These are phyloP conservation scores for Lobophora halterata DNA, from an alignment of 2,888 invertebrate genomes.

Conservation along the genomic window DNA sequence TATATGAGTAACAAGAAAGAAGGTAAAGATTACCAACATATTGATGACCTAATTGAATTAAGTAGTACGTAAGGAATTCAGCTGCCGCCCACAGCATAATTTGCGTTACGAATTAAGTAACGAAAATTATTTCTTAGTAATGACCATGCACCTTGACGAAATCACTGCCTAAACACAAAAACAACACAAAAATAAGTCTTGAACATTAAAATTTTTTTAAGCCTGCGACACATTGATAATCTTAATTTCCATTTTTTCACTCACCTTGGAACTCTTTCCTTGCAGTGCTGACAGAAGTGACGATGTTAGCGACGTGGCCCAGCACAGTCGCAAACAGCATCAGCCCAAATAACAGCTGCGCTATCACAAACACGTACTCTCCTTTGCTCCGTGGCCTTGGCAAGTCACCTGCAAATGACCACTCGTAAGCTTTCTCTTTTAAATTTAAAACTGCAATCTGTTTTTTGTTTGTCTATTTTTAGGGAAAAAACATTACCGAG, in stretches of 20 bases:
- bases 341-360: constrained; percentile 95
- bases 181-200: too few relatives aligned
- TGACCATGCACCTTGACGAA: too few relatives aligned
- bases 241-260: constrained; percentile 4
- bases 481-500: constrained; percentile 2
- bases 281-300: constrained; percentile 97
- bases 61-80: too few relatives aligned
- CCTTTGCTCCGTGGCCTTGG: constrained; percentile 95
- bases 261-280: constrained; percentile 99
- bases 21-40: too few relatives aligned
- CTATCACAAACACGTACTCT: constrained; percentile 97
- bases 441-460: background rate
- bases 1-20: too few relatives aligned
- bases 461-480: constrained; percentile 2
- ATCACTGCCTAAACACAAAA: too few relatives aligned
- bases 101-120: too few relatives aligned
- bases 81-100: too few relatives aligned
- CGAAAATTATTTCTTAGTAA: too few relatives aligned
- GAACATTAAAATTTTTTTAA: too few relatives aligned
- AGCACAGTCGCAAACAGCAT: constrained; percentile 97
- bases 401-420: constrained; percentile 82
- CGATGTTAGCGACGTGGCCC: constrained; percentile 98
- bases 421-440: constrained; percentile 2
- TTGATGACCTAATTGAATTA: too few relatives aligned
- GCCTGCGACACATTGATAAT: background rate